Percentiles rank a stretch among this genome's conserved stretches.
Conservation (phyloP, 2,113 vertebrate species). For the Capreolus pygargus region DNA sequence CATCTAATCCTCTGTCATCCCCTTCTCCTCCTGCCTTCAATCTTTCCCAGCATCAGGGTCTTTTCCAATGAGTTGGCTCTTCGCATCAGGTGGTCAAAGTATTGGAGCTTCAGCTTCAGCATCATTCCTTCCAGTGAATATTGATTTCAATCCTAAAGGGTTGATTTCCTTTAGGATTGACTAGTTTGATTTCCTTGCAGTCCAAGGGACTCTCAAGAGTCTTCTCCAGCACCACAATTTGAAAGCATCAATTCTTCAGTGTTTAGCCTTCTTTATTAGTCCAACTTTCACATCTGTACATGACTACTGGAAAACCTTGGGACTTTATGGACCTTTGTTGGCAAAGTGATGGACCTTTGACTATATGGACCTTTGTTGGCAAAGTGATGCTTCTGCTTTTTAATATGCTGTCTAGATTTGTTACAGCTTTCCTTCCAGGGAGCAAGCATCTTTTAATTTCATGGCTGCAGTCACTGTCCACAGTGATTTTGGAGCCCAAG, state of each 20-base stretch:
- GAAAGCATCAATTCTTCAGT: background rate
- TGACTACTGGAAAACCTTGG: background rate
- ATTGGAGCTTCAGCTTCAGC: background rate
- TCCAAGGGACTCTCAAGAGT: background rate
- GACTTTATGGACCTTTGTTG: background rate
- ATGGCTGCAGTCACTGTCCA: background rate
- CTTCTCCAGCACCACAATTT: background rate
- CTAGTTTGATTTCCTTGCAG: background rate
- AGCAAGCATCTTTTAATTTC: background rate
- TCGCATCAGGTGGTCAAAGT: accelerated
- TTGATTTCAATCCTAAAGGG: background rate
- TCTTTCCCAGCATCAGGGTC: background rate
- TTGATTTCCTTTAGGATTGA: background rate
- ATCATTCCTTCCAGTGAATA: background rate
- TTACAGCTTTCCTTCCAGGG: background rate
- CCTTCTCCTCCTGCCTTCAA: background rate
- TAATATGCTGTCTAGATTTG: background rate
- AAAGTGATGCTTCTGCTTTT: background rate
- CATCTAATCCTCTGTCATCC: background rate
- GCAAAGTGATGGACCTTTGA: background rate
- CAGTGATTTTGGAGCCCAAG: background rate
- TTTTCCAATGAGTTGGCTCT: background rate
- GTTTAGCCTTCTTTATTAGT: background rate
- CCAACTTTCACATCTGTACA: background rate
- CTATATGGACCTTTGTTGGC: too few relatives aligned